These are phyloP conservation scores for Drosophila bipectinata DNA, from an alignment of 1,140 invertebrate genomes.

Conservation along the genomic window DNA sequence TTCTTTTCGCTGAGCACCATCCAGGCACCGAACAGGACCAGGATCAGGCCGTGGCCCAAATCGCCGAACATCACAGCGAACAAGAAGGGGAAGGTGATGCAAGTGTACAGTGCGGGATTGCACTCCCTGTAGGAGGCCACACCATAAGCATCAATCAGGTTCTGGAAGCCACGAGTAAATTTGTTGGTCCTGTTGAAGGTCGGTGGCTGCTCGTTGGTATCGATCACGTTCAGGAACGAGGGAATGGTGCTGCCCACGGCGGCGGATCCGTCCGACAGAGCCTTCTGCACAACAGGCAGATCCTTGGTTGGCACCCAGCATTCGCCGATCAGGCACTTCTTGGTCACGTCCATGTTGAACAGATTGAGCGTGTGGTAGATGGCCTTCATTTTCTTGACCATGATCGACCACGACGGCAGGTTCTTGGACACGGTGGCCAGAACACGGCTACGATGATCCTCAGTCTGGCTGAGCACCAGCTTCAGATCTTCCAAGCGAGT, in stretches of 20 bases:
- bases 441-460: conserved; percentile 96
- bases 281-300: conserved; percentile 93
- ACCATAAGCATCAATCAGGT: conserved; percentile 98
- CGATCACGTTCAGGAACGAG: conserved; percentile 97
- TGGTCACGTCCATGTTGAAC: conserved; percentile 95
- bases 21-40: conserved; percentile 87
- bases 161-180: conserved; percentile 98
- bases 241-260: conserved; percentile 96
- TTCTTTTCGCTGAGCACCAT: conserved; percentile 90
- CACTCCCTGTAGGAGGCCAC: conserved; percentile 96
- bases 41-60: conserved; percentile 89
- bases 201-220: conserved; percentile 95
- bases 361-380: conserved; percentile 95
- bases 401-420: conserved; percentile 97
- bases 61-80: conserved; percentile 93
- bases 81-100: conserved; percentile 91
- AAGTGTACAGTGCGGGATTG: conserved; percentile 85
- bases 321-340: conserved; percentile 98
- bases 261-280: conserved; percentile 97
- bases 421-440: conserved; percentile 97
- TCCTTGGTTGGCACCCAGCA: conserved; percentile 97
- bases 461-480: conserved; percentile 97
- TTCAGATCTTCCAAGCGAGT: conserved; percentile 98
- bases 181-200: conserved; percentile 98
- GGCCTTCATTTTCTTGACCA: conserved; percentile 95